Base-by-base conservation (phyloP, 2,113 vertebrate genomes). In the Rhea americana region DNA sequence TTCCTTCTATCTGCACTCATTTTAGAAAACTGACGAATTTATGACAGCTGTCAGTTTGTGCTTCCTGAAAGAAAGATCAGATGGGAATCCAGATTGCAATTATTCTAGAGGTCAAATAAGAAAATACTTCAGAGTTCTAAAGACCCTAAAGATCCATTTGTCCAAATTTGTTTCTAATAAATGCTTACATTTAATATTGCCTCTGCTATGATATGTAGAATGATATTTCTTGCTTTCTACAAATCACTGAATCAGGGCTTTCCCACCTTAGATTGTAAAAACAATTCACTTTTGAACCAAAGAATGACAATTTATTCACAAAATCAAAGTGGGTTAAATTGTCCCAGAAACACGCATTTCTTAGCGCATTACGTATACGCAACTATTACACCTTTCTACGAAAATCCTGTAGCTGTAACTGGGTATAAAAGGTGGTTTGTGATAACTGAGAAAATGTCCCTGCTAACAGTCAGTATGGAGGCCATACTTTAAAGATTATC, bases 391-490 rank as follows among this genome's bases (percentile, higher is more conserved):
- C 24, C n/a, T 59, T 76, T 71, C 15, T 39, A 77, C 18, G 21
- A 21, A 45, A 84, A 28, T n/a, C 39, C 58, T 47, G 39, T 39
- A 47, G 73, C 43, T 47, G 39, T 39, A 47, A 68, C 43, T 88
- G 7, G 4, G 0, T 19, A 1, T 50, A 93, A 75, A 39, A 68
- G 63, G 41, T 87, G 20, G 13, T 28, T 37, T 85, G 15, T 22
- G 30, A 53, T 7, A 7, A 30, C 35, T 66, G 41, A 68, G 32
- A 20, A 41, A 66, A 93, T 66, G 48, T 59, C 92, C 82, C 70
- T 83, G 66, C 90, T 95, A 91, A 82, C 81, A 92, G 91, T 97
- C 96, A 97, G 96, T 94, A 95, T 96, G 94, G 96, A 93, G 83
- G 51, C 79, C 85, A 90, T 65, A 78, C 82, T 91, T 76, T 62